Evolutionary conservation across 2,797 vertebrate species (phyloP).

Genomic region (Botia almorhae): DNA sequence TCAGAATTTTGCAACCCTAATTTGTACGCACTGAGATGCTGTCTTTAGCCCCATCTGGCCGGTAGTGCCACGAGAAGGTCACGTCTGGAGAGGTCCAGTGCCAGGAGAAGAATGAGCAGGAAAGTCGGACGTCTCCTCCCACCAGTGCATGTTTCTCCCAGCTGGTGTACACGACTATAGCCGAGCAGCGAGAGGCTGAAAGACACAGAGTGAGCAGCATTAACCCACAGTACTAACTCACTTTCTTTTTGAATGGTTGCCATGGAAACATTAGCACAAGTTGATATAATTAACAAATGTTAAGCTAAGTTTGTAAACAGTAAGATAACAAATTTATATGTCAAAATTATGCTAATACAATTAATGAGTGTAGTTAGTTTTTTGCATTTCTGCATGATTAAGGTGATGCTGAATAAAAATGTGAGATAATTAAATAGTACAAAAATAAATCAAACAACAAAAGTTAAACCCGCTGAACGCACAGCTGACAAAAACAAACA

Average conservation of each 20-base stretch:
- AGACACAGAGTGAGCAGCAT: constrained; percentile 17
- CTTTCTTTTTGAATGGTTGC: background rate
- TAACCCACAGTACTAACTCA: background rate
- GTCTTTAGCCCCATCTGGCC: constrained; percentile 76
- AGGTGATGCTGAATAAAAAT: background rate
- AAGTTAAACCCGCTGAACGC: too few species aligned
- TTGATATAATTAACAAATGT: background rate
- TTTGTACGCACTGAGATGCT: constrained; percentile 71
- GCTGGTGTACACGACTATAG: constrained; percentile 80
- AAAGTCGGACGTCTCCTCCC: constrained; percentile 78
- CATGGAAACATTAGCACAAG: background rate
- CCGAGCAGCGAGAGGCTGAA: constrained; percentile 75
- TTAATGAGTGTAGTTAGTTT: too few species aligned
- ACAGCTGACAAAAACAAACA: too few species aligned
- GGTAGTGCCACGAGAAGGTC: constrained; percentile 82
- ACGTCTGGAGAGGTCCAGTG: constrained; percentile 81
- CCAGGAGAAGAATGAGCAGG: constrained; percentile 84
- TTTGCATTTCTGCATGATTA: background rate
- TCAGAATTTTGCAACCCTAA: too few species aligned
- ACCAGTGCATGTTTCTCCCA: constrained; percentile 80
- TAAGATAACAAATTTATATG: too few species aligned
- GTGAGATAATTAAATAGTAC: too few species aligned
- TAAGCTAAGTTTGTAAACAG: too few species aligned
- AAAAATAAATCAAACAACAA: too few species aligned
- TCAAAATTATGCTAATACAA: too few species aligned